Percentiles rank a stretch among this genome's conserved stretches.
Evolutionary conservation across 53 echinoderm and acorn worm species (phyloP).

Genomic region (Apostichopus leukothele): DNA sequence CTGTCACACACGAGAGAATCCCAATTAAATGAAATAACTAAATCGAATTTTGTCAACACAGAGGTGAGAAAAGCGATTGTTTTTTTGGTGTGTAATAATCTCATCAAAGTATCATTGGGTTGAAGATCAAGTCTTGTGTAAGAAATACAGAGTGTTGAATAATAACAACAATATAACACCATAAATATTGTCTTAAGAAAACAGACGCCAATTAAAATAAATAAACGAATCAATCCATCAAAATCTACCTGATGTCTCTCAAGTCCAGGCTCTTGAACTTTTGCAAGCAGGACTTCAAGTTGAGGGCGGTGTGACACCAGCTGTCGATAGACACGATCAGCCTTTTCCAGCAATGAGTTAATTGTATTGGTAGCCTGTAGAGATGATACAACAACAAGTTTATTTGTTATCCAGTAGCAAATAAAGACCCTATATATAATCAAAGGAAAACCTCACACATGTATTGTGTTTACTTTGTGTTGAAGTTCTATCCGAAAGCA

Average conservation of each 20-base stretch:
- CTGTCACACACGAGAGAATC: background rate
- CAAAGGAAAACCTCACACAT: too few relatives aligned
- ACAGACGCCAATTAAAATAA: too few relatives aligned
- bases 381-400: background rate
- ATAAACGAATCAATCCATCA: background rate
- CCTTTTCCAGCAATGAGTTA: slow-evolving; percentile 88
- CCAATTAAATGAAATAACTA: too few relatives aligned
- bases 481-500: too few relatives aligned
- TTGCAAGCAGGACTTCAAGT: slow-evolving; percentile 83
- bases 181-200: too few relatives aligned
- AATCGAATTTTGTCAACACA: too few relatives aligned
- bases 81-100: too few relatives aligned
- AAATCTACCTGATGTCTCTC: slow-evolving; percentile 77
- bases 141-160: background rate
- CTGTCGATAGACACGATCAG: slow-evolving; percentile 95
- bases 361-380: slow-evolving; percentile 80
- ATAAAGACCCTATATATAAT: background rate
- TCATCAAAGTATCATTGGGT: too few relatives aligned
- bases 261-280: slow-evolving; percentile 89
- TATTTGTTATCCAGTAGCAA: background rate
- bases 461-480: too few relatives aligned
- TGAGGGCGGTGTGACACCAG: slow-evolving; percentile 94
- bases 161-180: background rate
- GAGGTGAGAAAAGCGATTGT: too few relatives aligned
- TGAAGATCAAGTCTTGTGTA: background rate